A percentile compares a stretch with the other conserved stretches of the same genome.
These are phyloP conservation scores for Indri indri DNA, from an alignment of 2,113 vertebrate species.

Conservation along the genomic window DNA sequence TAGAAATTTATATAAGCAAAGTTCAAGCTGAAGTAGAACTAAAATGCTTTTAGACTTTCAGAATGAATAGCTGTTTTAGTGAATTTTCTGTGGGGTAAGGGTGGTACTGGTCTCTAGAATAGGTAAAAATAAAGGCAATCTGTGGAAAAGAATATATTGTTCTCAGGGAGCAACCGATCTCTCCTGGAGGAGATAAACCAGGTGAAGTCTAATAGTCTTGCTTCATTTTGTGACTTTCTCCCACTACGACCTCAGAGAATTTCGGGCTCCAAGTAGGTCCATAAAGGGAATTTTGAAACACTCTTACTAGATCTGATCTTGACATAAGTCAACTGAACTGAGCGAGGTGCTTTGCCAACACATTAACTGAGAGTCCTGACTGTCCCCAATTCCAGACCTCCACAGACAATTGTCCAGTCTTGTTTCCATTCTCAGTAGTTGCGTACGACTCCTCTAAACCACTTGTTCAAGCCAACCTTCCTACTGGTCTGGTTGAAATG, in stretches of 20 bases:
- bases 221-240: conserved; percentile 48
- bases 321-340: conserved; percentile 36
- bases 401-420: neutral
- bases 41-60: conserved; percentile 39
- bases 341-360: neutral
- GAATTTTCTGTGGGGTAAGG: neutral
- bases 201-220: conserved; percentile 32
- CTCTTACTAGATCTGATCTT: conserved; percentile 46
- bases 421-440: neutral
- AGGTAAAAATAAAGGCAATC: neutral
- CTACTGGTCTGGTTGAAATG: neutral
- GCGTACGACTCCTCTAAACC: neutral
- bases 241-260: conserved; percentile 35
- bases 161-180: neutral
- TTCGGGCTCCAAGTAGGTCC: neutral
- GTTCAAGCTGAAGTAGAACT: conserved; percentile 6
- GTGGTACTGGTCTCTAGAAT: neutral
- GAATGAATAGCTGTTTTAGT: neutral
- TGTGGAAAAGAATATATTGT: neutral
- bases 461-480: neutral
- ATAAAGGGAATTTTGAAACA: conserved; percentile 64
- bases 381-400: neutral
- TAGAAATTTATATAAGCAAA: conserved; percentile 44
- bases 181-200: neutral
- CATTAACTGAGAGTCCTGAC: neutral